phyloP scores from a whole-genome alignment of 2,113 vertebrate genomes.

The Boleophthalmus pectinirostris region DNA sequence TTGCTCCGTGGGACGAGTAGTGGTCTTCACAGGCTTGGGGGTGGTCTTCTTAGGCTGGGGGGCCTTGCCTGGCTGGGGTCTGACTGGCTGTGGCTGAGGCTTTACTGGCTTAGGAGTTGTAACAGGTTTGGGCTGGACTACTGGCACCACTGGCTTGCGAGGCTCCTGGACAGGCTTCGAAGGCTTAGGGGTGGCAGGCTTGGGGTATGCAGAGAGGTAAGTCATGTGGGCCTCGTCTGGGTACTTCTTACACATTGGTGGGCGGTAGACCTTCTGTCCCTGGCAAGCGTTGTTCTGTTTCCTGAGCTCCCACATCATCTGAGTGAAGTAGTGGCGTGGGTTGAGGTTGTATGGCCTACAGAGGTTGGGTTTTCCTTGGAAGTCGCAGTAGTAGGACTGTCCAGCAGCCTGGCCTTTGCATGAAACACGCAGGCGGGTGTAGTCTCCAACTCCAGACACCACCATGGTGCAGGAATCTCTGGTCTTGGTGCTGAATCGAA shows the following conservation, averaged over 20 bases:
- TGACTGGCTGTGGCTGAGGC: constrained; percentile 48
- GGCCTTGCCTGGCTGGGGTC: constrained; percentile 56
- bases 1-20: constrained; percentile 55
- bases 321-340: constrained; percentile 83
- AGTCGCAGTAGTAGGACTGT: constrained; percentile 84
- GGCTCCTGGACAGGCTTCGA: constrained; percentile 48
- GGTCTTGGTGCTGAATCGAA: constrained; percentile 81
- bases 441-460: constrained; percentile 69
- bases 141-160: constrained; percentile 37
- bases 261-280: constrained; percentile 74
- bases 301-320: constrained; percentile 79
- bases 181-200: constrained; percentile 46
- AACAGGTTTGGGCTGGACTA: constrained; percentile 41
- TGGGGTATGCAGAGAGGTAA: constrained; percentile 73
- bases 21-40: constrained; percentile 63
- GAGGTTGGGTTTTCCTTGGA: constrained; percentile 78
- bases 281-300: constrained; percentile 80
- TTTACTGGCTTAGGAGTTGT: constrained; percentile 52
- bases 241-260: constrained; percentile 79
- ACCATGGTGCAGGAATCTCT: constrained; percentile 81
- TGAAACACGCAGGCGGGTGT: constrained; percentile 77
- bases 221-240: constrained; percentile 79
- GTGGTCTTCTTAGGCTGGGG: constrained; percentile 55
- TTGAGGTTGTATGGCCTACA: constrained; percentile 82
- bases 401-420: constrained; percentile 71